Base-by-base conservation (phyloP, 2,113 vertebrate genomes). In the Sander lucioperca region DNA sequence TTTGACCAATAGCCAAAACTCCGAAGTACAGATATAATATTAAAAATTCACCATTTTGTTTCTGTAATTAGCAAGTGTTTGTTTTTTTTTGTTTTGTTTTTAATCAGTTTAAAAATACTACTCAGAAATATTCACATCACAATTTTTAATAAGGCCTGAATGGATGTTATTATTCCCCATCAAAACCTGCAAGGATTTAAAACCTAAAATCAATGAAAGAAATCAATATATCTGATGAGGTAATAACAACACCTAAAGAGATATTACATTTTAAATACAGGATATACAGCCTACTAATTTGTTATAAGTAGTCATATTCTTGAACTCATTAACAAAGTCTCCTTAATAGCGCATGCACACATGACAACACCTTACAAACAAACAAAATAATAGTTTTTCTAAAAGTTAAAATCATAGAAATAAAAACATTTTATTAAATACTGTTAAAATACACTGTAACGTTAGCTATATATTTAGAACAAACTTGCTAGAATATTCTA, bases 401-500 rank as follows among this genome's bases (percentile, higher is more conserved):
- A 33, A 33, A 33, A 33, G 10, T 43, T 43, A 43, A 43, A 43
- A 43, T 43, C 39, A 43, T 11, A 11, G 9, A 33, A 33, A 33
- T 33, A 33, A 33, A 33, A 33, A 43, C 2, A 43, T 11, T 11
- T 11, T 43, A 43, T 43, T 10, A 43, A 11, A 43, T 43, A 43
- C 39, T 43, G 39, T 43, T 43, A 43, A 43, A 43, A 43, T 11
- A 43, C 11, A 11, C 39, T 43, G 10, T 43, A 43, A 43, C 39
- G 39, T 43, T 9, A 30, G 30, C 30, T 30, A 39, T 39, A 3
- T 43, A 43, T 11, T 43, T 43, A 11, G 39, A 43, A 43, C 39
- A 71, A 53, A 82, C 30, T 82, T 92, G 74, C 93, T 93, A 93
- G 94, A 95, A 95, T 91, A 88, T 95, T 43, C 39, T 43, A 43